A percentile compares a stretch with the other conserved stretches of the same genome.
Evolutionary conservation across 64 coral and sea anemone genomes (phyloP).

Genomic region (Porites australiensis): DNA sequence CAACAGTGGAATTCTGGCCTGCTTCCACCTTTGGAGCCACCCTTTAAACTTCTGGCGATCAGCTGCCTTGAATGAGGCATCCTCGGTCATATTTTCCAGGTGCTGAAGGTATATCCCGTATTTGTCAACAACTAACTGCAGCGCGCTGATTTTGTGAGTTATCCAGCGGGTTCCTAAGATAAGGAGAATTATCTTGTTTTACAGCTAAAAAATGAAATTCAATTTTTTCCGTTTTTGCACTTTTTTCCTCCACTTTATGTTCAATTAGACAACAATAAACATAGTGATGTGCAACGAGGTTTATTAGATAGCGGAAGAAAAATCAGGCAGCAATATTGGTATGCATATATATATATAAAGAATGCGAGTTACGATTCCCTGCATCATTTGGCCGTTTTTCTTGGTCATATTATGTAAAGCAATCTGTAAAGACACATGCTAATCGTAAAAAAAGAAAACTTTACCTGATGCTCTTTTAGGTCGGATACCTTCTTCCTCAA

Average conservation of each 20-base stretch:
- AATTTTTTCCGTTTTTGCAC: no score
- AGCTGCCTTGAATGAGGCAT: slow-evolving; percentile 55
- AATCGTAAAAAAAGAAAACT: neutral
- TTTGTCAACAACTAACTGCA: slow-evolving; percentile 74
- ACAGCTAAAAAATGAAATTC: neutral
- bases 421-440: neutral
- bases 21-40: slow-evolving; percentile 44
- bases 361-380: neutral
- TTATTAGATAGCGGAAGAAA: no score
- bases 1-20: slow-evolving; percentile 46
- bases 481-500: slow-evolving; percentile 72
- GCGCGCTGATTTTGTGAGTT: slow-evolving; percentile 45
- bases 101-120: slow-evolving; percentile 66
- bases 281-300: no score
- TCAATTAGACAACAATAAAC: neutral
- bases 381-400: neutral
- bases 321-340: no score
- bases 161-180: slow-evolving; percentile 2
- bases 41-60: slow-evolving; percentile 78
- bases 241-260: neutral
- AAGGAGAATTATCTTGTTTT: neutral
- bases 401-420: neutral
- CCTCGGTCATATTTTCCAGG: slow-evolving; percentile 61
- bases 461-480: slow-evolving; percentile 15
- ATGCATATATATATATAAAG: no score